Conservation (phyloP, 2,797 vertebrate species). For the Hafferia zeledoni region DNA sequence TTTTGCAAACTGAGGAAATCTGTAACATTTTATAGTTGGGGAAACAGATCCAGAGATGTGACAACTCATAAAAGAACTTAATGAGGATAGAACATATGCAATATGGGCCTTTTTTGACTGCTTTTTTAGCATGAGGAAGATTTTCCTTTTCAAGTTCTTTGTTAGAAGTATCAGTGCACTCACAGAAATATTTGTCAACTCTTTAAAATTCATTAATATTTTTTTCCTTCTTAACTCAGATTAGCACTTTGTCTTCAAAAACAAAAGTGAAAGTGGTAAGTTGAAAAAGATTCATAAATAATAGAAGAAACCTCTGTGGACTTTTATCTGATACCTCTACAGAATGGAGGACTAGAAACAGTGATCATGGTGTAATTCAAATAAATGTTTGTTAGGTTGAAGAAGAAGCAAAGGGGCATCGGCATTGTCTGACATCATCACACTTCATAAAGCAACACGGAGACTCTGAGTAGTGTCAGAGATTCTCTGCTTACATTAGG, state of each 20-base stretch:
- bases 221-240: neutral
- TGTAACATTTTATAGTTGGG: neutral
- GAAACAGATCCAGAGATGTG: neutral
- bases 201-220: neutral
- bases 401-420: neutral
- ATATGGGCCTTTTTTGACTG: neutral
- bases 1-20: neutral
- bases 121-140: neutral
- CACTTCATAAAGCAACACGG: neutral
- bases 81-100: neutral
- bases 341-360: neutral
- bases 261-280: neutral
- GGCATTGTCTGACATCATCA: neutral
- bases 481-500: neutral
- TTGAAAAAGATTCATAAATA: neutral
- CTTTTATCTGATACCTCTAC: neutral
- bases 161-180: neutral
- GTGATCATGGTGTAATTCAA: neutral
- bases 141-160: neutral
- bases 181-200: neutral
- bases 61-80: neutral
- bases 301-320: neutral
- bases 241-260: neutral
- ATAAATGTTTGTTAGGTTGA: neutral
- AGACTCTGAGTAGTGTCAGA: neutral